Evolutionary conservation across 1,140 invertebrate genomes (phyloP).

Genomic region (Saccostrea cuccullata): DNA sequence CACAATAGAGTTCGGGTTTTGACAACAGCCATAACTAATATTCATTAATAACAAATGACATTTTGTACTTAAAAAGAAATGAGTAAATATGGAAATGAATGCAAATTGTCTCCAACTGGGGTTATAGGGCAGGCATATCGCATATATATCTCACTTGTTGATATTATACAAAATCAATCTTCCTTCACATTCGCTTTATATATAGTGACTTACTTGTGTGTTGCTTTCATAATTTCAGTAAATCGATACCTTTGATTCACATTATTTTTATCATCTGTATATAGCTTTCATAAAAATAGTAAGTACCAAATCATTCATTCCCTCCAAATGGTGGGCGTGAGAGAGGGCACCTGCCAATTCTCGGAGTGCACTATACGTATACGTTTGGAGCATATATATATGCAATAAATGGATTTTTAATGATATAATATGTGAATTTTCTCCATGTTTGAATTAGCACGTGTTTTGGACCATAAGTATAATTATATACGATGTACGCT

Average conservation of each 20-base stretch:
- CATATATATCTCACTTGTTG: not conserved
- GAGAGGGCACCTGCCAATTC: not conserved
- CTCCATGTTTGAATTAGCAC: no score
- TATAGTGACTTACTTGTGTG: no score
- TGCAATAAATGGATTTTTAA: no score
- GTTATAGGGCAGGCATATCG: not conserved
- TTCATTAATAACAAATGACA: constrained; percentile 1
- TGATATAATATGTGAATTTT: no score
- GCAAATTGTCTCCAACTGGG: not conserved
- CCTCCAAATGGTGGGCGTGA: not conserved
- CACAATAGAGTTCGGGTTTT: not conserved
- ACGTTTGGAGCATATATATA: no score
- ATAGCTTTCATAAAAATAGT: no score
- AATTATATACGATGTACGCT: no score
- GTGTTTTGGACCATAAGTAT: no score
- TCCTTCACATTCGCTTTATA: not conserved
- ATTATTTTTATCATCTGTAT: no score
- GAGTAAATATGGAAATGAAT: constrained; percentile 12
- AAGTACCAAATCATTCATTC: not conserved
- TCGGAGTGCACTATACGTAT: no score
- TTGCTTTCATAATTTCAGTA: no score
- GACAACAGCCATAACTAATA: not conserved
- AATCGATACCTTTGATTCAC: no score
- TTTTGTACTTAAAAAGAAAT: not conserved
- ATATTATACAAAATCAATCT: not conserved